Evolutionary conservation across 2,113 vertebrate genomes (phyloP).

Genomic region (Syrmaticus mikado): DNA sequence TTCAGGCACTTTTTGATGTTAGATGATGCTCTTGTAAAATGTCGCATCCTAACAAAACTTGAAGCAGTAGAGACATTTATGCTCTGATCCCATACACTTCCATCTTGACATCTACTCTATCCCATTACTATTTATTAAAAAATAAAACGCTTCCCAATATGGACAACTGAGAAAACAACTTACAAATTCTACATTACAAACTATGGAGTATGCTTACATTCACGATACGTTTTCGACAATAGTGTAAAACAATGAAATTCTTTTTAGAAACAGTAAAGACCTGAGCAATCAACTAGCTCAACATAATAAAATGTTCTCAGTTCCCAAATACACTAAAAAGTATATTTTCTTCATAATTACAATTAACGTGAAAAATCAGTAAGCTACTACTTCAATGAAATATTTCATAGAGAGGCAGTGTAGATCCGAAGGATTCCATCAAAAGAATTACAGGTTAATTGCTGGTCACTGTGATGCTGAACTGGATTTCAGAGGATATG

Average conservation of each 20-base stretch:
- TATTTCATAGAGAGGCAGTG: neutral
- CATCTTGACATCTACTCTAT: neutral
- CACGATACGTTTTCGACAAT: neutral
- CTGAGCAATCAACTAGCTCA: neutral
- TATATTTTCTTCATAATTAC: neutral
- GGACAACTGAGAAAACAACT: neutral
- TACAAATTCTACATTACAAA: neutral
- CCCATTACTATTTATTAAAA: too few species aligned
- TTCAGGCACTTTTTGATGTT: neutral
- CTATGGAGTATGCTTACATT: accelerated
- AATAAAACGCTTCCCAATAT: neutral
- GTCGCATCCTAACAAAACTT: neutral
- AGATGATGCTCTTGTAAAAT: neutral
- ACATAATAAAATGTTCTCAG: neutral
- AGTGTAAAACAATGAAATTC: neutral
- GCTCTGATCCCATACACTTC: neutral
- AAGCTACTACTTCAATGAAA: neutral
- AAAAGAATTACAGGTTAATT: neutral
- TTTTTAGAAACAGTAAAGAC: neutral
- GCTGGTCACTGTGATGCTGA: neutral
- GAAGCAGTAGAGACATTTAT: neutral
- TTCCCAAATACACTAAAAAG: neutral
- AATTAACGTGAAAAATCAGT: neutral
- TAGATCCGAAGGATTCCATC: neutral
- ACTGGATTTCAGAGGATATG: too few species aligned